These are phyloP conservation scores for Laothoe populi DNA, from an alignment of 2,888 invertebrate genomes.

Conservation along the genomic window DNA sequence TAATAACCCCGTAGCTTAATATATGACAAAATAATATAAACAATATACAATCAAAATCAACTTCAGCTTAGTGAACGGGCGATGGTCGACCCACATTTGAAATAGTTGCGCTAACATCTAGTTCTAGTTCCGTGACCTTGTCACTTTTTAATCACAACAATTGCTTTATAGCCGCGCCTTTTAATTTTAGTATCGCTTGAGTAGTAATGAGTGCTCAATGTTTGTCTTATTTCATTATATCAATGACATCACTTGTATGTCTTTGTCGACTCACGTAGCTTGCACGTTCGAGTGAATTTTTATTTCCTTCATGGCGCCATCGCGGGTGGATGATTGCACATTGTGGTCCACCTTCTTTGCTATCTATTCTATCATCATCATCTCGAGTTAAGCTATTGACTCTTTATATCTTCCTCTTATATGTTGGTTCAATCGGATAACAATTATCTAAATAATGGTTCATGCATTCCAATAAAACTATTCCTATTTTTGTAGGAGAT, in stretches of 20 bases:
- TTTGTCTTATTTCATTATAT: neutral
- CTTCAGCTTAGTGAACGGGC: slow-evolving; percentile 9
- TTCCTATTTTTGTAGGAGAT: too few species aligned
- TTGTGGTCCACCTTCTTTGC: too few species aligned
- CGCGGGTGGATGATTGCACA: too few species aligned
- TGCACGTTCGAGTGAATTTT: too few species aligned
- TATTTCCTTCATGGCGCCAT: too few species aligned
- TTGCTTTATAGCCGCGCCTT: slow-evolving; percentile 23
- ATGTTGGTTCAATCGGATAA: too few species aligned
- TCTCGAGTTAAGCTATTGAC: too few species aligned
- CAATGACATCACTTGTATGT: neutral
- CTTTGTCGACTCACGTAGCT: neutral
- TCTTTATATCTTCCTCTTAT: too few species aligned
- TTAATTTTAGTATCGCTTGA: neutral
- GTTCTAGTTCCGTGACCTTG: slow-evolving; percentile 36
- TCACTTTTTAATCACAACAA: slow-evolving; percentile 35
- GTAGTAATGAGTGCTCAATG: neutral
- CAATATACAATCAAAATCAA: neutral
- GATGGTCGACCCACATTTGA: slow-evolving; percentile 38
- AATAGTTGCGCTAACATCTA: slow-evolving; percentile 30
- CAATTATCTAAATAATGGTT: too few species aligned
- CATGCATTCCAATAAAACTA: too few species aligned
- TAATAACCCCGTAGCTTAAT: slow-evolving; percentile 15
- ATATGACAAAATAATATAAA: slow-evolving; percentile 12
- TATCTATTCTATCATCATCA: too few species aligned